Evolutionary conservation across 2,888 invertebrate genomes (phyloP).

Genomic region (Melanchra persicariae): DNA sequence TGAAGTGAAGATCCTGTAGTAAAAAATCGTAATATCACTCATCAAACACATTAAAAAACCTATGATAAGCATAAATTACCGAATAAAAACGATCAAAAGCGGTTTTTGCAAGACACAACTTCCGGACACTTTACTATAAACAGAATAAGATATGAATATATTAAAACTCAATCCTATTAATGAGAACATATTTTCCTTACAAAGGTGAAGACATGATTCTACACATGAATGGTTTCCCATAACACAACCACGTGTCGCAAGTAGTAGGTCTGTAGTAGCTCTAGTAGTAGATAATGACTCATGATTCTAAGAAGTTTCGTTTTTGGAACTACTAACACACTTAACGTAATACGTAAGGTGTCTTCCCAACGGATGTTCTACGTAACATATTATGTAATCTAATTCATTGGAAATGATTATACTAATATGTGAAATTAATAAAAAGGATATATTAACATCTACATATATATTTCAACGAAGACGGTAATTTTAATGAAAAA

Average conservation of each 20-base stretch:
- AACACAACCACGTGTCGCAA: conserved; percentile 10
- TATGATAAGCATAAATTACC: neutral
- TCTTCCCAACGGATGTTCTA: conserved; percentile 5
- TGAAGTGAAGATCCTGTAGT: neutral
- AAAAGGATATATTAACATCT: too few species aligned
- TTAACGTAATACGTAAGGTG: neutral
- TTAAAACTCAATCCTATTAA: neutral
- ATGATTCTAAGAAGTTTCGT: conserved; percentile 38
- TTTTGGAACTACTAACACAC: conserved; percentile 25
- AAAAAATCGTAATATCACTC: neutral
- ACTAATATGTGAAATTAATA: neutral
- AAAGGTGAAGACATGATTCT: neutral
- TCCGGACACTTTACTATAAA: neutral
- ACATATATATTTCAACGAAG: too few species aligned
- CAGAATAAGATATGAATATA: neutral
- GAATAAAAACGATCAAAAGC: neutral
- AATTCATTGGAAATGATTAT: neutral
- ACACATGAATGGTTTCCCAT: conserved; percentile 16
- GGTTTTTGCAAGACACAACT: neutral
- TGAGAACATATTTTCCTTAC: neutral
- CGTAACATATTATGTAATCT: conserved; percentile 7
- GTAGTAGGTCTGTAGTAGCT: neutral
- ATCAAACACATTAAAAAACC: neutral
- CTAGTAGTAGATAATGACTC: conserved; percentile 14
- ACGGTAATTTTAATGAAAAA: too few species aligned